A percentile compares a stretch with the other conserved stretches of the same genome.
Evolutionary conservation across 1,140 invertebrate genomes (phyloP).

Genomic region (Zaprionus kolodkinae): DNA sequence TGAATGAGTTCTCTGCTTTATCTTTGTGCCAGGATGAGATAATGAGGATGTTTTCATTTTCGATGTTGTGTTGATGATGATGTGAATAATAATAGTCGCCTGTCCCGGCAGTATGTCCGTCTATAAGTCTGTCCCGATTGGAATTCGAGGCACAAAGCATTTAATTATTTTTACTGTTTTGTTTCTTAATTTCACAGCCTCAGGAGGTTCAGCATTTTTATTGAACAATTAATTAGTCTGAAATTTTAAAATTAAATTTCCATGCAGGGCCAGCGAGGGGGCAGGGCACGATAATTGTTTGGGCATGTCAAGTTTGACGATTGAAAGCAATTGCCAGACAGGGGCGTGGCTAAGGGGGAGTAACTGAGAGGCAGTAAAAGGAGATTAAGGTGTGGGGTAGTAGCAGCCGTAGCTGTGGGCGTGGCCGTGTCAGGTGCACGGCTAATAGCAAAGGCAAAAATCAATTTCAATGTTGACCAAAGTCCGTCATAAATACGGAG

Average conservation of each 20-base stretch:
- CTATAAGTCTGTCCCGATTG: background rate
- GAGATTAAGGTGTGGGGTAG: slow-evolving; percentile 6
- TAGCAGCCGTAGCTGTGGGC: slow-evolving; percentile 1
- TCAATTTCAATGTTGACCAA: slow-evolving; percentile 80
- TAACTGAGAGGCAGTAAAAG: background rate
- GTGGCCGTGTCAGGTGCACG: background rate
- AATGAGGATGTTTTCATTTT: background rate
- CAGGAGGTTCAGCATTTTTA: slow-evolving; percentile 37
- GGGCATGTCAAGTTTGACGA: slow-evolving; percentile 20
- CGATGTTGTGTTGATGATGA: slow-evolving; percentile 12
- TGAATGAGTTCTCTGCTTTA: slow-evolving; percentile 5
- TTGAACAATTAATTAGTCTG: slow-evolving; percentile 48
- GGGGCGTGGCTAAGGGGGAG: slow-evolving; percentile 3
- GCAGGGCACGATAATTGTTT: slow-evolving; percentile 34
- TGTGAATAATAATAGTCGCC: slow-evolving; percentile 29
- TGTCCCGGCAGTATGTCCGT: background rate
- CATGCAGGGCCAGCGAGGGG: slow-evolving; percentile 2
- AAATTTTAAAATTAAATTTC: slow-evolving; percentile 46
- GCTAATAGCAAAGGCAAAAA: slow-evolving; percentile 51
- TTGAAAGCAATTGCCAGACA: slow-evolving; percentile 34
- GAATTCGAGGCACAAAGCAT: slow-evolving; percentile 42
- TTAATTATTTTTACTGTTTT: slow-evolving; percentile 55
- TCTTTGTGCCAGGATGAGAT: slow-evolving; percentile 7
- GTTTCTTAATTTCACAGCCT: slow-evolving; percentile 44
- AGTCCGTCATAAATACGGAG: slow-evolving; percentile 67